Evolutionary conservation across 2,888 invertebrate genomes (phyloP).

Genomic region (Elgonia sp.): DNA sequence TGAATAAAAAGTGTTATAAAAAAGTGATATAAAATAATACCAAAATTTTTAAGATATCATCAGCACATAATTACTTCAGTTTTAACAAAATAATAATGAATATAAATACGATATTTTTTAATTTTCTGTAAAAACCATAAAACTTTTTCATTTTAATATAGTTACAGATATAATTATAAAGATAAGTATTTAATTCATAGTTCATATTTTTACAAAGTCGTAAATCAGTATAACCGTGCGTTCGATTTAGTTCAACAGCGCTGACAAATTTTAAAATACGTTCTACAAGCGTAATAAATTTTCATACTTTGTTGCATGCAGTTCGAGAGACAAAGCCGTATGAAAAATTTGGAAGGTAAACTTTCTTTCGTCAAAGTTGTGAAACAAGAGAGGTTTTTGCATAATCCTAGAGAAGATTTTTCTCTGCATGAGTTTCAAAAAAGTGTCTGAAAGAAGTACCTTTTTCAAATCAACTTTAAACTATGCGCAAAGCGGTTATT

Average conservation of each 20-base stretch:
- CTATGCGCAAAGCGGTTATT: not conserved
- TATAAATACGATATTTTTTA: too few species aligned
- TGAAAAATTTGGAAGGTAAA: constrained; percentile 18
- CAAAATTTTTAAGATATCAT: too few species aligned
- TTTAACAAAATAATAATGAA: too few species aligned
- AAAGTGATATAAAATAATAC: too few species aligned
- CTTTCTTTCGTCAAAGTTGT: constrained; percentile 8
- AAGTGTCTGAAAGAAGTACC: constrained; percentile 5
- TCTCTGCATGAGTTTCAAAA: not conserved
- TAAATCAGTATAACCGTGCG: not conserved
- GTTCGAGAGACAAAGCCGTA: not conserved
- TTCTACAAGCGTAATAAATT: constrained; percentile 10
- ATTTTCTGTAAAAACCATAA: too few species aligned
- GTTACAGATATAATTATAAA: too few species aligned
- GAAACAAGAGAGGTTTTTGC: constrained; percentile 10
- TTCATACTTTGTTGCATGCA: constrained; percentile 20
- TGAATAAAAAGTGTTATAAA: too few species aligned
- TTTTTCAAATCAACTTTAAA: constrained; percentile 29
- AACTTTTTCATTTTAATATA: too few species aligned
- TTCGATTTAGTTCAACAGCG: constrained; percentile 4
- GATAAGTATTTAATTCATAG: not conserved
- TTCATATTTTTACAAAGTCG: not conserved
- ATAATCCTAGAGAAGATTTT: constrained; percentile 17
- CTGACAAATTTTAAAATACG: constrained; percentile 18
- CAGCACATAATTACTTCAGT: too few species aligned